phyloP scores from a whole-genome alignment of 2,797 vertebrate species.

The Rallus crepitans region DNA sequence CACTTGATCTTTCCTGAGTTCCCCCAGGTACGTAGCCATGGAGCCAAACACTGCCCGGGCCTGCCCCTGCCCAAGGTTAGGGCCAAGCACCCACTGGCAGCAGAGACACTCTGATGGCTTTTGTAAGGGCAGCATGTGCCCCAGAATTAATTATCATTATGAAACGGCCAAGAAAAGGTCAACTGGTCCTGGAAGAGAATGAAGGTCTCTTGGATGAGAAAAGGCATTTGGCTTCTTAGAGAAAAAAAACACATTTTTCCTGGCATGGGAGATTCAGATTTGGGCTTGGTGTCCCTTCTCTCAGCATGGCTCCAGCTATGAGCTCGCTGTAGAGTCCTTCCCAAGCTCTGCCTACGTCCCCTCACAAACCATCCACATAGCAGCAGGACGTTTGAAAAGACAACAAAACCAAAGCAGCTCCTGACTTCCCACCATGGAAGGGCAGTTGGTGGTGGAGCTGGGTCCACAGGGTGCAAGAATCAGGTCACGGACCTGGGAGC shows the following conservation, averaged over 20 bases:
- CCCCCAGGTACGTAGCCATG: not conserved
- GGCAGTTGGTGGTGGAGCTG: not conserved
- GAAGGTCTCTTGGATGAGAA: not conserved
- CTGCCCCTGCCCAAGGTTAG: not conserved
- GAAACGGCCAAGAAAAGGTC: not conserved
- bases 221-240: not conserved
- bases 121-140: not conserved
- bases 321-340: not conserved
- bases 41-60: accelerated
- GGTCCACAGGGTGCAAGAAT: not conserved
- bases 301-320: not conserved
- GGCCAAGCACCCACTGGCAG: not conserved
- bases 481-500: not conserved
- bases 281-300: not conserved
- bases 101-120: not conserved
- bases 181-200: not conserved
- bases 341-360: not conserved
- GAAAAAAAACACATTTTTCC: not conserved
- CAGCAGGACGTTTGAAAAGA: not conserved
- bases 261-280: not conserved
- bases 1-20: not conserved
- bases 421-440: not conserved
- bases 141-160: not conserved
- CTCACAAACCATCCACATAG: not conserved
- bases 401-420: not conserved